phyloP scores from a whole-genome alignment of 2,797 vertebrate species.

The Pseudomugil tenellus region DNA sequence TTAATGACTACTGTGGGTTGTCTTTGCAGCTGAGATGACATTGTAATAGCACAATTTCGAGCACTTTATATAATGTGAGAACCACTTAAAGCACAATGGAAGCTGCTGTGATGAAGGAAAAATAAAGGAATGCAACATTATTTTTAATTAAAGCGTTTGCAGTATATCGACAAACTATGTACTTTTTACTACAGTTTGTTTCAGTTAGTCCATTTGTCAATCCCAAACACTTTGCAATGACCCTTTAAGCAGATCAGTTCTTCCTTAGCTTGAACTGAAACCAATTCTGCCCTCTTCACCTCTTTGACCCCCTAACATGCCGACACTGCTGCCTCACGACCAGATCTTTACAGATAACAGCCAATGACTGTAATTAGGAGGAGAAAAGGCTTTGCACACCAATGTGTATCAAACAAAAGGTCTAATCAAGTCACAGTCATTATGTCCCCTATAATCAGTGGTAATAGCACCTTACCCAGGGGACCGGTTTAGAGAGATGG shows the following conservation, averaged over 20 bases:
- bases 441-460: conserved; percentile 40
- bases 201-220: background rate
- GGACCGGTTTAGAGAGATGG: conserved; percentile 24
- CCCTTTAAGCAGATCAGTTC: background rate
- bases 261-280: conserved; percentile 21
- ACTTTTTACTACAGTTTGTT: conserved; percentile 9
- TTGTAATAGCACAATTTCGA: conserved; percentile 5
- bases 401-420: conserved; percentile 54
- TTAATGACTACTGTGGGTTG: conserved; percentile 14
- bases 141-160: background rate
- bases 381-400: conserved; percentile 56
- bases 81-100: background rate
- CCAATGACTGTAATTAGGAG: conserved; percentile 41
- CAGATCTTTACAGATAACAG: conserved; percentile 24
- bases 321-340: conserved; percentile 15
- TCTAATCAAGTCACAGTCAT: conserved; percentile 35
- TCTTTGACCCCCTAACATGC: conserved; percentile 37
- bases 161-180: background rate
- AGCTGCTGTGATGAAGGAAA: background rate
- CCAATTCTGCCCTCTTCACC: conserved; percentile 21
- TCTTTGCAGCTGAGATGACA: conserved; percentile 14
- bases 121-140: rapidly evolving
- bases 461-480: conserved; percentile 39
- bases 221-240: conserved; percentile 6
- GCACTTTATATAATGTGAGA: background rate